phyloP scores from a whole-genome alignment of 2,888 invertebrate genomes.

The Phyto melanocephala region DNA sequence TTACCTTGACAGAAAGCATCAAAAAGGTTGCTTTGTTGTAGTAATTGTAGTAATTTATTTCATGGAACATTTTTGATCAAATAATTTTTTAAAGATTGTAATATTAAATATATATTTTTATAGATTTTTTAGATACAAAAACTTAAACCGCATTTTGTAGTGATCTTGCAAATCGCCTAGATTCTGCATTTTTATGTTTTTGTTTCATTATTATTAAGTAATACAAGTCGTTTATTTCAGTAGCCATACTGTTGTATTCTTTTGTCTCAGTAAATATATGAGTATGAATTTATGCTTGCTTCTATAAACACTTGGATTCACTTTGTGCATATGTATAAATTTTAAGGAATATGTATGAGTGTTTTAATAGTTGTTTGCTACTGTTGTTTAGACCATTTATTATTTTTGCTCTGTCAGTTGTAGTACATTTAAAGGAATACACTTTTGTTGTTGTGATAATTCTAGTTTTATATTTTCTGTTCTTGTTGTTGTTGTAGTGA shows the following conservation, averaged over 20 bases:
- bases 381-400: constrained; percentile 48
- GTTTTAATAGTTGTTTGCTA: constrained; percentile 15
- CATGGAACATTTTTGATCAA: no score
- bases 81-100: no score
- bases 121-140: no score
- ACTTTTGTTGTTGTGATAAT: constrained; percentile 22
- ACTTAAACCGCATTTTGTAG: no score
- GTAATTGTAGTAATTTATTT: no score
- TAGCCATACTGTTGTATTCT: constrained; percentile 18
- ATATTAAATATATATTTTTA: no score
- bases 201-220: constrained; percentile 38
- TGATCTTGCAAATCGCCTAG: not conserved
- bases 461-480: not conserved
- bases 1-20: no score
- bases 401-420: constrained; percentile 53
- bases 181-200: not conserved
- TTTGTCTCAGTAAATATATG: constrained; percentile 29
- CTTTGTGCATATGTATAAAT: not conserved
- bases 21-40: no score
- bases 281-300: constrained; percentile 41
- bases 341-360: not conserved
- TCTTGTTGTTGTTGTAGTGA: no score
- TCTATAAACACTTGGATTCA: not conserved
- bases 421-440: constrained; percentile 41
- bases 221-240: not conserved